Base-by-base conservation (phyloP, 2,797 vertebrate species). In the Oreochromis mossambicus region DNA sequence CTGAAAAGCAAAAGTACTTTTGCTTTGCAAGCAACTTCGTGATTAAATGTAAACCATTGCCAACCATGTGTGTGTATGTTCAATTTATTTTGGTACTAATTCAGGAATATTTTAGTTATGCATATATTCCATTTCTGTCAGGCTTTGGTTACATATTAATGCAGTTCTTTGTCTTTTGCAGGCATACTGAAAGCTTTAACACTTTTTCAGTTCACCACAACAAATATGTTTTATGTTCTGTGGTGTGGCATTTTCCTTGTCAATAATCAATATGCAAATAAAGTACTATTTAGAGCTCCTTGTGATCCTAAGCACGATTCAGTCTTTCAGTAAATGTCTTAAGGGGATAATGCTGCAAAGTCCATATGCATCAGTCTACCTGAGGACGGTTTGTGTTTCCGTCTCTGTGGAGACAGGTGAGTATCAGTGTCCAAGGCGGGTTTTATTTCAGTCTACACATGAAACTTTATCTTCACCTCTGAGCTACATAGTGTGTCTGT, bases 381-480 rank as follows among this genome's bases (percentile, higher is more conserved):
- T 75, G 58, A 81, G 29, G 68, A 3, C 52, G 6, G 86, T 26
- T 80, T 3, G 66, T 66, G 52, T 91, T 68, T 58, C 77, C 7
- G 52, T 91, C 61, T 81, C 83, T 9, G 61, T 83, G 81, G 80
- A 32, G 50, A 83, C 86, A 77, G 89, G 80, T 19, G 58, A 83
- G 88, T 83, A 83, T 92, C 86, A 1, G 73, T 92, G 78, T 86
- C 83, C 82, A n/a, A 80, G 43, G 81, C 7, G 7, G 86, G 32
- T 86, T 68, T 6, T 2, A 80, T 90, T 92, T 88, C 92, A 89
- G 73, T 41, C 19, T 13, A 41, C 75, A 50, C 24, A 15, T 79
- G 88, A 87, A 88, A 92, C 88, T 66, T 68, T 83, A 94, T 83
- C 87, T 79, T 83, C 34, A 4, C 9, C n/a, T 77, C 21, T 32